Evolutionary conservation across 2,113 vertebrate species (phyloP), one percentile per base, ranked within the genome.

Genomic region (Recurvirostra avosetta): DNA sequence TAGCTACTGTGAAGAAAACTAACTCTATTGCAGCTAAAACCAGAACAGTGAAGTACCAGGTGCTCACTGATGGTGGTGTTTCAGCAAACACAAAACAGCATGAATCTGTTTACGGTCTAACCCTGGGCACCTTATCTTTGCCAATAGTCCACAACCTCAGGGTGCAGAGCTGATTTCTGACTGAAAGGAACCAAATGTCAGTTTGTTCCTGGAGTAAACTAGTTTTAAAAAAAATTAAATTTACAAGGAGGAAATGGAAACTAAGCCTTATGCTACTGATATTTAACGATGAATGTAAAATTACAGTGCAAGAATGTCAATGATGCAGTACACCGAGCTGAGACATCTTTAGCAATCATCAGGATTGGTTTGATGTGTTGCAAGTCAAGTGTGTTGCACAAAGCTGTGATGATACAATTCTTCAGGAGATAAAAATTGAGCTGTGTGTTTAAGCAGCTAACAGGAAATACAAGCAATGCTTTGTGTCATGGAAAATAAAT

Each of bases 61-160:
- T 73, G 72, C 63, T 92, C 27, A 3, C 61, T 67, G 29, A 1
- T 27, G 30, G 15, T 61, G 58, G 21, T 67, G 56, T 17, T 95
- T 85, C 36, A 68, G 66, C 34, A 34, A 85, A n/a, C 0, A 0
- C 12, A 27, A 52, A 41, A 3, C 43, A 65, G 65, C 1, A 0
- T 11, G 8, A 68, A 50, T 67, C 40, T 2, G 3, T 27, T 17
- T 41, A 8, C 5, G 41, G 52, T 45, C 29, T 38, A 12, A 78
- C 56, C 41, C 30, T 70, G 27, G 41, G 50, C 61, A 66, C 32
- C 25, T 3, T 14, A 4, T 70, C 25, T 62, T 77, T 85, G 56
- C 34, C 56, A 21, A 0, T 45, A 8, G 16, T 71, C 26, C 36
- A 5, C 56, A 79, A 34, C 12, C 62, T 72, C 29, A 13, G 45